Base-by-base conservation (phyloP, 2,888 invertebrate genomes). In the Notocelia uddmanniana region DNA sequence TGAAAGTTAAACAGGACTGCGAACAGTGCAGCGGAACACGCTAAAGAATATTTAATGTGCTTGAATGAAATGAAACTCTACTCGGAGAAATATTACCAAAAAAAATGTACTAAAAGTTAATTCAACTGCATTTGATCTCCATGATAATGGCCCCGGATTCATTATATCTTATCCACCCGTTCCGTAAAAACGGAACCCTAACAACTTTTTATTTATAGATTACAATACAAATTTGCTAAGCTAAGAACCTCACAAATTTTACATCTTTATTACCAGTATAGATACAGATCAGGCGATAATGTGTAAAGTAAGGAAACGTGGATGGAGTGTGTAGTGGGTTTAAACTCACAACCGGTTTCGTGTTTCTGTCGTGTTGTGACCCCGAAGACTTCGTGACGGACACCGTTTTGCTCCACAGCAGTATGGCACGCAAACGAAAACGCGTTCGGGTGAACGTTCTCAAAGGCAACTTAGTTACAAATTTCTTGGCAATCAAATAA, bases 301-400 rank as follows among this genome's bases (percentile, higher is more conserved):
- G 21, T 62, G 8, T 3, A 41, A 23, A 15, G 23, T 52, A 66
- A 21, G 13, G 21, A n/a, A 45, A 45, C n/a, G 8, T 45, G 8
- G 34, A 34, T 64, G 34, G 45, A 64, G 48, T 50, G 37, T 67
- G 45, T 60, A 68, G 55, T 54, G 62, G 76, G 78, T 77, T 76
- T 81, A 85, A 81, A 80, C 81, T 80, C 77, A 76, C 78, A 83
- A 86, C 86, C 83, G 84, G 85, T 88, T 84, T 79, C 80, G 79
- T 84, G 81, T 85, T 84, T 83, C 82, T 83, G 82, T 74, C 85
- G 83, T 82, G 85, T 83, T 83, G 79, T 86, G 87, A 89, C 88
- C 88, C 83, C 83, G 83, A 86, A 85, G 80, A 82, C 79, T 86
- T 89, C 87, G 88, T 88, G 89, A 83, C 87, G 83, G 82, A 82